A percentile compares a stretch with the other conserved stretches of the same genome.
Conservation (phyloP, 1,140 invertebrate species). For the Potamilus streckersoni region DNA sequence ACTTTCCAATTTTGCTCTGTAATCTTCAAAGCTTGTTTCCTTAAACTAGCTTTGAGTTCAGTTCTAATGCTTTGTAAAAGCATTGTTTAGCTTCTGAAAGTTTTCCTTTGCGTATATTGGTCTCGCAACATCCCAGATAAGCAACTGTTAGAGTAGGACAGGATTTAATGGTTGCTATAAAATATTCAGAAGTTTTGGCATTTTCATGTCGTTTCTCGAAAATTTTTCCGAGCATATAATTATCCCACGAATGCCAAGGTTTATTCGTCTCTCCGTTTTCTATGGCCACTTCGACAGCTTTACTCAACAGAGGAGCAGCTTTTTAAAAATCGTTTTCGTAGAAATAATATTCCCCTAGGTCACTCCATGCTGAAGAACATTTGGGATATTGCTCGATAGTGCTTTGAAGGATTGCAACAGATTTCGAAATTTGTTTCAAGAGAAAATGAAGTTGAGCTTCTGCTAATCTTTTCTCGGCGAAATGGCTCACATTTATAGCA, state of each 20-base stretch:
- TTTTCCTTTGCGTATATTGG: not conserved
- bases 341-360: not conserved
- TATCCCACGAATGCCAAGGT: slow-evolving; percentile 1
- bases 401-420: not conserved
- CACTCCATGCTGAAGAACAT: not conserved
- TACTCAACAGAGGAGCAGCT: not conserved
- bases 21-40: not conserved
- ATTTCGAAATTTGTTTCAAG: too few species aligned
- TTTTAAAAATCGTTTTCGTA: not conserved
- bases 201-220: not conserved
- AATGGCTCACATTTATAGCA: too few species aligned
- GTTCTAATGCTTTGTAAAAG: not conserved
- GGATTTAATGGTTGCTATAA: not conserved
- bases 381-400: not conserved
- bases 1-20: too few species aligned
- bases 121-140: not conserved
- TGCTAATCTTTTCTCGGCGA: too few species aligned
- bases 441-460: too few species aligned
- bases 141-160: slow-evolving; percentile 7
- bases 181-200: not conserved
- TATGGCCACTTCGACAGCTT: not conserved
- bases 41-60: slow-evolving; percentile 6
- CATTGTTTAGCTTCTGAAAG: not conserved
- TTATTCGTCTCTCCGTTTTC: not conserved
- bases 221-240: not conserved